Evolutionary conservation across 1,140 invertebrate species (phyloP), one percentile per base, ranked within the genome.

Genomic region (Rhyzopertha dominica): DNA sequence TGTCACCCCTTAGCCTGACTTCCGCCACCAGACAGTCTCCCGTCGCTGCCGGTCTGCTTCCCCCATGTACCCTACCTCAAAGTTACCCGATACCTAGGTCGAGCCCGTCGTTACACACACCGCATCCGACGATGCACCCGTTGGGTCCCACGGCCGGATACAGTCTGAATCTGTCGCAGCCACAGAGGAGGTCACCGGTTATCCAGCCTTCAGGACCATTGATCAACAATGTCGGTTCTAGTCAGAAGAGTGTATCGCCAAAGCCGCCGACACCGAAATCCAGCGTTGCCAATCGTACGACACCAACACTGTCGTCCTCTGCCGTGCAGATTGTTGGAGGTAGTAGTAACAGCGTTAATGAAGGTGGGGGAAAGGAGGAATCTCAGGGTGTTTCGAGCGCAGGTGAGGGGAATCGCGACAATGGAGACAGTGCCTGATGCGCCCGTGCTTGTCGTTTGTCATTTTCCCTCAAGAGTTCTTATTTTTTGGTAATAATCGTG

Each of bases 351-450:
- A 40, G 13, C 26, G 9, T 18, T n/a, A n/a, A n/a, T n/a, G 7
- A 5, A 32, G 7, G 8, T 8, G 14, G 13, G 9, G 30, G 7
- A 7, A 32, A 14, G 8, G 30, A 28, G 19, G 28, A 38, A 47
- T 20, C 35, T 28, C 44, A 44, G 26, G 38, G 40, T 34, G 49
- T 43, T 43, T 43, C 53, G 40, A 55, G 53, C 49, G 56, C 55
- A 53, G 58, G 53, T 53, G 55, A 59, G 55, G 51, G 49, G 44
- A 58, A 54, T 56, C 54, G 60, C 39, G 62, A 58, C 49, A 63
- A 62, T 43, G 65, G 63, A 51, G 62, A 63, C 40, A 59, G 50
- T 60, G 62, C 61, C 59, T 63, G 61, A 62, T 60, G 45, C 47
- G 48, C 39, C 49, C 38, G 49, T 52, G 47, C 57, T 54, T 59